Evolutionary conservation across 1,140 invertebrate genomes (phyloP), one percentile per base, ranked within the genome.

Genomic region (Drosophila lacteicornis): DNA sequence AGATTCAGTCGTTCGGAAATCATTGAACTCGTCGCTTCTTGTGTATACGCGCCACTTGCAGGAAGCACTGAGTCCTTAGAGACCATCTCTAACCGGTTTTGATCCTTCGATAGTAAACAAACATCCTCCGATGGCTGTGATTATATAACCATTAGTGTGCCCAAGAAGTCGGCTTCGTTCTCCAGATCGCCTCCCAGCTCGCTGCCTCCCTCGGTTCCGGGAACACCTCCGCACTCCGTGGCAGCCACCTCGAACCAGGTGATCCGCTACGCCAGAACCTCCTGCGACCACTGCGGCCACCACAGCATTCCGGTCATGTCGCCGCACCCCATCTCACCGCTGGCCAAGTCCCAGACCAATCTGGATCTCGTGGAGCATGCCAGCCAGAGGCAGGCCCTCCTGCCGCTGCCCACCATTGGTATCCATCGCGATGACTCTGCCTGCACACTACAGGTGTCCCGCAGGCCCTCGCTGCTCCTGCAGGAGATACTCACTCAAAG

Each of bases 401-500:
- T 92, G 0, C 78, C 91, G 4, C 8, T 88, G 36, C 77, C 79
- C 30, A 75, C 22, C 7, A 73, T 79, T 33, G 75, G 57, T 4
- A 62, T 87, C 15, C 80, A 84, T 9, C 79, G 66, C 0, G 69
- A 85, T 46, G 91, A 91, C 33, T 80, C 83, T 7, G 75, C 84
- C 27, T 87, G 76, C 49, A 91, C 91, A 12, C 50, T 92, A n/a
- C 85, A 92, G 65, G 75, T 92, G 4, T 92, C 92, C 22, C 83
- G 92, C 22, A 51, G 92, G 17, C 91, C 92, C 7, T 93, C 92
- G 2, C 69, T 92, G 45, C 58, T 93, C 12, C 57, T 93, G 6
- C 92, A 93, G 50, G 92, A 93, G 59, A 90, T 93, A 45, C 56
- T 93, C n/a, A 91, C 91, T 0, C 77, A 93, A n/a, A 76, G 93